These are phyloP conservation scores for Salvelinus alpinus DNA, from an alignment of 2,113 vertebrate species.

Conservation along the genomic window DNA sequence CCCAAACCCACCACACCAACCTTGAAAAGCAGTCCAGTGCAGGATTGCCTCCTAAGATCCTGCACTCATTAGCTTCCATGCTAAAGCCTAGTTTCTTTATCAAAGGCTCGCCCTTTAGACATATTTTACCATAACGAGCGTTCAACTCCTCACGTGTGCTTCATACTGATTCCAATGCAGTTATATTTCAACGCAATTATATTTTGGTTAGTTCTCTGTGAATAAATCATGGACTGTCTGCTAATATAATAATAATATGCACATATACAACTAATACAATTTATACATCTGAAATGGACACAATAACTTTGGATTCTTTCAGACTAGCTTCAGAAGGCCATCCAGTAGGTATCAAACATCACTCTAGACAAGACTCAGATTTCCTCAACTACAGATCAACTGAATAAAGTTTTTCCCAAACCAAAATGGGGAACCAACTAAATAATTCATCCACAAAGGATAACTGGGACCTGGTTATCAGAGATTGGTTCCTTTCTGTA, in stretches of 20 bases:
- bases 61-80: constrained; percentile 11
- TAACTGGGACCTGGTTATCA: no score
- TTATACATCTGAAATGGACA: no score
- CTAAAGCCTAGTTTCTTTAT: constrained; percentile 9
- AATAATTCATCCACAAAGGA: background rate
- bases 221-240: no score
- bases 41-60: background rate
- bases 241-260: no score
- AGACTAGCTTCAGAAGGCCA: no score
- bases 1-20: constrained; percentile 3
- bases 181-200: no score
- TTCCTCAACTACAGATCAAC: background rate
- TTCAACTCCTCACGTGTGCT: background rate
- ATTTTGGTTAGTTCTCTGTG: no score
- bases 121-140: background rate
- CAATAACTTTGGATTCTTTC: no score
- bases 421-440: background rate
- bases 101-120: constrained; percentile 8
- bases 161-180: background rate
- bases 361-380: background rate
- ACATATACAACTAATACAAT: no score
- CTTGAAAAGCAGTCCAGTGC: background rate
- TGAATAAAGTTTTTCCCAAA: no score
- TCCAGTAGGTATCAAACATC: background rate
- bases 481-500: no score